Evolutionary conservation across 2,888 invertebrate species (phyloP).

Genomic region (Busseola fusca): DNA sequence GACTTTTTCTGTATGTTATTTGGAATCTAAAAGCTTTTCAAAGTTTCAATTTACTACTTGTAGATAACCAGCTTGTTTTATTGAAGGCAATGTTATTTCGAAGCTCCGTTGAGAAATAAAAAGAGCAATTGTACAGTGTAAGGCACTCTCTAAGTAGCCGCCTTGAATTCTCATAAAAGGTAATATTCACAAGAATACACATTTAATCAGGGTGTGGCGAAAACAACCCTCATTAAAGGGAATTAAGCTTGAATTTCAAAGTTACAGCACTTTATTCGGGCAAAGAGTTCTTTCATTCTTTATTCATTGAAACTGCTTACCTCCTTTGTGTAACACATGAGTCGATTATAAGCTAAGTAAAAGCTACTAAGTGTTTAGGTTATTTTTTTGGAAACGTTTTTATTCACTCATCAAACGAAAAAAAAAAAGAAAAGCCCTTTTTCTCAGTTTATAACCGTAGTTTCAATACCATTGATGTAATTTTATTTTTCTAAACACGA

Average conservation of each 20-base stretch:
- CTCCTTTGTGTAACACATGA: slow-evolving; percentile 28
- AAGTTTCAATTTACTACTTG: slow-evolving; percentile 40
- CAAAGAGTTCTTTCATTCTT: slow-evolving; percentile 54
- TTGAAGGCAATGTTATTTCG: slow-evolving; percentile 32
- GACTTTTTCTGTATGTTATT: slow-evolving; percentile 33
- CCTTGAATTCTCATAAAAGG: slow-evolving; percentile 33
- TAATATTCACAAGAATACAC: slow-evolving; percentile 47
- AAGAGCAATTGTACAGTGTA: slow-evolving; percentile 40
- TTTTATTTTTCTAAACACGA: background rate
- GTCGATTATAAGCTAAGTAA: slow-evolving; percentile 27
- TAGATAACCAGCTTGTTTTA: slow-evolving; percentile 13
- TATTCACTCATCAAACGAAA: background rate
- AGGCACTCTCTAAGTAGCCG: slow-evolving; percentile 17
- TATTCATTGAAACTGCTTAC: slow-evolving; percentile 56
- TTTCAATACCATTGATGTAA: background rate
- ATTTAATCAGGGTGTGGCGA: slow-evolving; percentile 52
- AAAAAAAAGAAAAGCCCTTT: background rate
- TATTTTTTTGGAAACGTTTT: slow-evolving; percentile 3
- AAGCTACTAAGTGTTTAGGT: background rate
- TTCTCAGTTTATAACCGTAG: background rate
- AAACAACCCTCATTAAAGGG: slow-evolving; percentile 55
- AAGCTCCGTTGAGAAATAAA: slow-evolving; percentile 27
- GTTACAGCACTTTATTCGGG: slow-evolving; percentile 26
- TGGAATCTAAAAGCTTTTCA: slow-evolving; percentile 47
- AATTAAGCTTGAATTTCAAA: slow-evolving; percentile 56